Evolutionary conservation across 2,113 vertebrate genomes (phyloP).

Genomic region (Amblyornis subalaris): DNA sequence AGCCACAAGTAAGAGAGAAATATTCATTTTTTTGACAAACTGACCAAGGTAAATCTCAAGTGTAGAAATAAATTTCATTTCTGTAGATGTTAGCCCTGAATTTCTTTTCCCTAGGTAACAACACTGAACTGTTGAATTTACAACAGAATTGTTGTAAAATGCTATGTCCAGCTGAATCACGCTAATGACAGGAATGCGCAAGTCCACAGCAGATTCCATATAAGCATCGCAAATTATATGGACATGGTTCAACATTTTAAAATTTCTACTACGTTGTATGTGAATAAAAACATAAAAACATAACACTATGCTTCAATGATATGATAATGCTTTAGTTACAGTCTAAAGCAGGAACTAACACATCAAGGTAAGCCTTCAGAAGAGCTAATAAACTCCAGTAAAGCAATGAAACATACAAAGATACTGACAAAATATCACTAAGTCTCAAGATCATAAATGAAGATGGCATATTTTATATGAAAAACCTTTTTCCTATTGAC

Average conservation of each 20-base stretch:
- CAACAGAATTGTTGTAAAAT: background rate
- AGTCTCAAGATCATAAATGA: background rate
- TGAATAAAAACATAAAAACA: background rate
- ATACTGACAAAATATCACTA: background rate
- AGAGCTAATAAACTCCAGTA: background rate
- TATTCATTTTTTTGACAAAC: background rate
- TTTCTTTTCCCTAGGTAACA: background rate
- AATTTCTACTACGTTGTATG: background rate
- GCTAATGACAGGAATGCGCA: background rate
- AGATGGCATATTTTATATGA: background rate
- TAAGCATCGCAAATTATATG: background rate
- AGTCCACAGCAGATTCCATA: background rate
- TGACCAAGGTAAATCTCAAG: background rate
- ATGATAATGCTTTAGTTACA: background rate
- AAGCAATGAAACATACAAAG: background rate
- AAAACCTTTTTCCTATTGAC: background rate
- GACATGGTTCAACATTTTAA: background rate
- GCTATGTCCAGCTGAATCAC: background rate
- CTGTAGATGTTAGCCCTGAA: background rate
- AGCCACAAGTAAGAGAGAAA: background rate
- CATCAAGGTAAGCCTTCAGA: background rate
- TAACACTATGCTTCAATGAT: background rate
- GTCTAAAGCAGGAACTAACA: background rate
- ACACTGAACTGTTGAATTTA: background rate
- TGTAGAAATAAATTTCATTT: background rate